Conservation (phyloP, 2,888 invertebrate species). For the Cheilosia grossa region DNA sequence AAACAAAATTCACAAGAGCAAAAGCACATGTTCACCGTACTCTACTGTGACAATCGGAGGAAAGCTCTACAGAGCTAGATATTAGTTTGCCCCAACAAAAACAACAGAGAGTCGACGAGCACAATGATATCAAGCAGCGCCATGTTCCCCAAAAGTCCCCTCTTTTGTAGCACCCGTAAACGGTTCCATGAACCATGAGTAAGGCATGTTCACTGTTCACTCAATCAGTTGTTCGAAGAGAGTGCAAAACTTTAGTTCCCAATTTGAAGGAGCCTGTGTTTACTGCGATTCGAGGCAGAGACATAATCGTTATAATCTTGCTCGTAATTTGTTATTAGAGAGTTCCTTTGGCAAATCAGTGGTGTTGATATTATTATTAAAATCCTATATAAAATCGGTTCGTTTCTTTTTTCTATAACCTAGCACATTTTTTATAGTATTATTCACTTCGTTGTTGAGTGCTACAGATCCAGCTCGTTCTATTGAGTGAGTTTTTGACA, state of each 20-base stretch:
- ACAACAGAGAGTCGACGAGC: conserved; percentile 32
- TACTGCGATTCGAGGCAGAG: conserved; percentile 53
- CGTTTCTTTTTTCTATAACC: neutral
- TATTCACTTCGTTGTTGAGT: conserved; percentile 15
- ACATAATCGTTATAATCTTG: conserved; percentile 5
- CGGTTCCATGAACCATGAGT: conserved; percentile 65
- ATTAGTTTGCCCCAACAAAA: neutral
- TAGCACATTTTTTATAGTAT: conserved; percentile 11
- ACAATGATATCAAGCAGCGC: conserved; percentile 25
- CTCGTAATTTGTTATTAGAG: conserved; percentile 36
- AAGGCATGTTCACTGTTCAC: conserved; percentile 58
- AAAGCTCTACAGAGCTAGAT: conserved; percentile 42
- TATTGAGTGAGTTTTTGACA: conserved; percentile 44
- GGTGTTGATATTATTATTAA: conserved; percentile 22
- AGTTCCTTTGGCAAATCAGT: conserved; percentile 47
- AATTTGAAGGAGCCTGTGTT: conserved; percentile 63
- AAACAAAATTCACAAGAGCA: conserved; percentile 37
- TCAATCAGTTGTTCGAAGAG: conserved; percentile 67
- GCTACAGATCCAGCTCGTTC: conserved; percentile 25
- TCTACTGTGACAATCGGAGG: conserved; percentile 25
- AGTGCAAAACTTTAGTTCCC: conserved; percentile 72
- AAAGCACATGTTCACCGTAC: conserved; percentile 61
- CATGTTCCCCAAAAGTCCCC: conserved; percentile 3
- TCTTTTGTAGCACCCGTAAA: neutral
- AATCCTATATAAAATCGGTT: conserved; percentile 4